phyloP scores from a whole-genome alignment of 2,888 invertebrate genomes.

The Cataglyphis rosenhaueri region DNA sequence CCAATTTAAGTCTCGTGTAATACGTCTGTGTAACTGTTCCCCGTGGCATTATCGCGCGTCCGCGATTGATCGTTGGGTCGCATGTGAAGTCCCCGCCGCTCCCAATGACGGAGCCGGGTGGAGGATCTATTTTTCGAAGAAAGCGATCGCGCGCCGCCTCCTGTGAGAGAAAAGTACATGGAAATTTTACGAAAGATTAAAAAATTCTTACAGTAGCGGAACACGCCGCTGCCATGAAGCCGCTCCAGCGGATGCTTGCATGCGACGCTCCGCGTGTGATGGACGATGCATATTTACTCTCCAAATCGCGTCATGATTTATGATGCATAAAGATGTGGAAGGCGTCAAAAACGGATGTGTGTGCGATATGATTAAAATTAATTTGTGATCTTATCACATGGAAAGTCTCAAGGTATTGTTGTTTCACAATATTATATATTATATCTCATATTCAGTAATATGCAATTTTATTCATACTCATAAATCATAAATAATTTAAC shows the following conservation, averaged over 20 bases:
- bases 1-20: slow-evolving; percentile 65
- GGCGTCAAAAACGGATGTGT: slow-evolving; percentile 19
- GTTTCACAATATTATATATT: background rate
- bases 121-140: background rate
- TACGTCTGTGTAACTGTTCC: slow-evolving; percentile 44
- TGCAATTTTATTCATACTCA: slow-evolving; percentile 24
- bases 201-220: slow-evolving; percentile 23
- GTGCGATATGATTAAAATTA: slow-evolving; percentile 41
- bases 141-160: background rate
- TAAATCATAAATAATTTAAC: slow-evolving; percentile 38
- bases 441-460: background rate
- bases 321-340: background rate
- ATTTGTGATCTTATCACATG: background rate
- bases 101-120: background rate
- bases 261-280: slow-evolving; percentile 25
- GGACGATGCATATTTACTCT: slow-evolving; percentile 48
- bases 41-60: slow-evolving; percentile 53
- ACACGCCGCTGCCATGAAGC: background rate
- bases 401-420: background rate
- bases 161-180: background rate
- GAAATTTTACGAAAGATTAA: slow-evolving; percentile 36
- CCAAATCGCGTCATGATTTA: slow-evolving; percentile 42
- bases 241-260: slow-evolving; percentile 4
- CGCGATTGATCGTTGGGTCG: slow-evolving; percentile 47
- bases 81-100: background rate